Base-by-base conservation (phyloP, 2,888 invertebrate genomes). In the Vandiemenella viatica region DNA sequence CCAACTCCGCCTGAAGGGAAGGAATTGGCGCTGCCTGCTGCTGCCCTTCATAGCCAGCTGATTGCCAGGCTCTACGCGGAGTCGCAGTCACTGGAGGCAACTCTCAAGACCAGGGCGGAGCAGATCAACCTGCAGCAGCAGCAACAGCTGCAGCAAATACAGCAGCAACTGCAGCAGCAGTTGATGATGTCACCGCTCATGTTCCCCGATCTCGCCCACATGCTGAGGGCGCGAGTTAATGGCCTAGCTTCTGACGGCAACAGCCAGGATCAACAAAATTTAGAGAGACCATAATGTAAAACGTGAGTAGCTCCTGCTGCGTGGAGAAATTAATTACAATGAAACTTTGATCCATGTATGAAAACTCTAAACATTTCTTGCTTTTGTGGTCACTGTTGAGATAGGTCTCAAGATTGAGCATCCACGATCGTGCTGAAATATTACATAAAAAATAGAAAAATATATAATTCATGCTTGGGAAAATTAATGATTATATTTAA, bases 31-130 rank as follows among this genome's bases (percentile, higher is more conserved):
- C 77, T 75, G 19, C 63, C 71, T 37, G 70, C 76, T 50, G 60
- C 64, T 49, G 72, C 79, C 49, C 72, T 87, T 40, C 87, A 87
- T 65, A 80, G 82, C 50, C 89, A 89, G 60, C 75, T 88, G 45
- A 71, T 90, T 49, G 79, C 85, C 0, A 74, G 86, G 55, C 73
- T 83, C 16, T 87, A 85, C 62, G 84, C 84, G 4, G 82, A 82
- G 46, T 76, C 80, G 0, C 66, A 59, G 46, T 55, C 58, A 59
- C 62, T 75, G 5, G 83, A 83, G 59, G 80, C 80, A 10, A 80
- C 80, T 59, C 80, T 80, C 52, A 70, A 82, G 49, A 75, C 80
- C 56, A 68, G 68, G 57, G 60, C 67, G 32, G 73, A 73, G 47
- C 71, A 42, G 19, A 53, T 43, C 32, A 75, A 80, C 56, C 69